phyloP scores from a whole-genome alignment of 2,797 vertebrate genomes.

The Amphiprion clarkii region DNA sequence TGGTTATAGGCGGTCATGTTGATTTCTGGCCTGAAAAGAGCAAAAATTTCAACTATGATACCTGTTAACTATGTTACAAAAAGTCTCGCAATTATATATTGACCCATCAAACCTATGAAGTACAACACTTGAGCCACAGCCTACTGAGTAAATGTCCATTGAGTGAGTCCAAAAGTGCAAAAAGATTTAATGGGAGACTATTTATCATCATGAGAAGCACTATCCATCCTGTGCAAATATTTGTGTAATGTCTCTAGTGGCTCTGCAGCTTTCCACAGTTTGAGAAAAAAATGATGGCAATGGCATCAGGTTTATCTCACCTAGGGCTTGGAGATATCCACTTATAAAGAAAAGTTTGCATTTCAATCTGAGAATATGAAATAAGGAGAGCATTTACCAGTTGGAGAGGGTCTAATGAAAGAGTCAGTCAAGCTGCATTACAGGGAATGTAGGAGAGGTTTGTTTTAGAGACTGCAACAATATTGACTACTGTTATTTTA shows the following conservation, averaged over 20 bases:
- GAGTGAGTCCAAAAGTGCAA: background rate
- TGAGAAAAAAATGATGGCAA: background rate
- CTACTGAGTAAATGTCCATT: background rate
- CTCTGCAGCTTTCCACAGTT: background rate
- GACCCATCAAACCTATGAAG: background rate
- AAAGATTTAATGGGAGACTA: background rate
- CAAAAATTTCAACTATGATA: no score
- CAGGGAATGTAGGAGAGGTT: background rate
- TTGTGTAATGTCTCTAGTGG: background rate
- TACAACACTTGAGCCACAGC: background rate
- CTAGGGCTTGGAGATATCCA: background rate
- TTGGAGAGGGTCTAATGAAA: background rate
- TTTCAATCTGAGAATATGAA: background rate
- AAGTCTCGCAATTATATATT: no score
- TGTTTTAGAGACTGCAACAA: background rate
- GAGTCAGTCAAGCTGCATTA: no score
- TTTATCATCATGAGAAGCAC: background rate
- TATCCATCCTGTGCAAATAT: background rate
- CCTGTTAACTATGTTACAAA: no score
- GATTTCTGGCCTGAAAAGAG: no score
- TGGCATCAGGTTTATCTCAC: background rate
- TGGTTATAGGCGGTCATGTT: no score
- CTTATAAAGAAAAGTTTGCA: background rate
- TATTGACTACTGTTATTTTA: background rate
- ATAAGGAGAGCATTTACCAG: background rate